These are phyloP conservation scores for Meles meles DNA, from an alignment of 2,113 vertebrate species.

Conservation along the genomic window DNA sequence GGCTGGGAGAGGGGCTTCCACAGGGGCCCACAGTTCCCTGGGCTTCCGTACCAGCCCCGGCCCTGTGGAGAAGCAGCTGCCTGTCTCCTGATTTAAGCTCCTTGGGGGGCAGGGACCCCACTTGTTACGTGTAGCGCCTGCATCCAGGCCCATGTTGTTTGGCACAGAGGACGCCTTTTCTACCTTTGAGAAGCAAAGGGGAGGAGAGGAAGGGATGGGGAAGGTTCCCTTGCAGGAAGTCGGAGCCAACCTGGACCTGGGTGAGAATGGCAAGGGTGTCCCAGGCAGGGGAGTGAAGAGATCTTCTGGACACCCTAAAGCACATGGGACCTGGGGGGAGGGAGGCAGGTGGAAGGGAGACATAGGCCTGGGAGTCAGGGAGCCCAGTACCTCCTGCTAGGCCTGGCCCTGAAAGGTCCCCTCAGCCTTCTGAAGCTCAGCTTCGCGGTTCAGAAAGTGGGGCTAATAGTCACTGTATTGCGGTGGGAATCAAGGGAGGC, in stretches of 20 bases:
- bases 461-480: not conserved
- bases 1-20: not conserved
- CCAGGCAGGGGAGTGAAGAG: not conserved
- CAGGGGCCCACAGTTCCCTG: no score
- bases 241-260: not conserved
- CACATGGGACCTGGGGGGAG: not conserved
- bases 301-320: not conserved
- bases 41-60: not conserved
- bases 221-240: not conserved
- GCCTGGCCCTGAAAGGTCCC: not conserved
- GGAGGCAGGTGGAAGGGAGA: not conserved
- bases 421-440: not conserved
- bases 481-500: accelerated
- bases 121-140: not conserved
- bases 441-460: not conserved
- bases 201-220: not conserved
- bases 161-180: not conserved
- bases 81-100: not conserved
- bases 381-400: not conserved
- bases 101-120: not conserved
- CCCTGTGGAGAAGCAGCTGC: no score
- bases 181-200: not conserved
- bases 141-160: not conserved
- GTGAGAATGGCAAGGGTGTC: not conserved
- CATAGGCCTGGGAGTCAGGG: not conserved